Evolutionary conservation across 1,140 invertebrate species (phyloP), one percentile per base, ranked within the genome.

Genomic region (Dendroctonus valens): DNA sequence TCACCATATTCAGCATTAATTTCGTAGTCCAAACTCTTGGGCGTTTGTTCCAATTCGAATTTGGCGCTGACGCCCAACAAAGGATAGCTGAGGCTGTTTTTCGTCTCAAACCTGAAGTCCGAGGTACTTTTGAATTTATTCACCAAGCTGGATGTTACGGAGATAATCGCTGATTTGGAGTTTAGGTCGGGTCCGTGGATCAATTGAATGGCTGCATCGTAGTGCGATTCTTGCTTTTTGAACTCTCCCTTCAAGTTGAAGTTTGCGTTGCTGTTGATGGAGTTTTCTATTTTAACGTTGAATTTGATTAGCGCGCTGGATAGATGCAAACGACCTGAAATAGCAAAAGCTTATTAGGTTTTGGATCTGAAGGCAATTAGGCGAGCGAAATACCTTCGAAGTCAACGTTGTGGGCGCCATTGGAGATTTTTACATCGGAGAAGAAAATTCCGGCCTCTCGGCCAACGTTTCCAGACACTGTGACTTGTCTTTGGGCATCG

Each of bases 131-230:
- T 70, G 61, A 57, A 70, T 7, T 69, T 67, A 15, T 68, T 66
- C 50, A 59, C 61, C 40, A 70, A 12, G 11, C 41, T 57, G 54
- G 73, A 74, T 8, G 50, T 64, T 9, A 79, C 3, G 7, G 71
- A 81, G 0, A 90, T 65, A 3, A 83, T 80, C 58, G 85, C 83
- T 3, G 77, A 71, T 52, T 83, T 79, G 7, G 84, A 84, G 8
- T 82, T 81, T 6, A 84, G 78, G 75, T 89, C 86, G 0, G 79
- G 73, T 7, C 88, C 87, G 72, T 89, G 86, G 15, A 83, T 77
- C 5, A 90, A 68, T 9, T 83, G 77, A 2, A 89, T 70, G 49
- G 81, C 79, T 42, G 83, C 85, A 44, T 71, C 69, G 5, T 81
- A 71, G 5, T 76, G 69, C 0, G 70, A 44, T 59, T 5, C 44